phyloP scores from a whole-genome alignment of 2,113 vertebrate genomes.

The Trichechus manatus region DNA sequence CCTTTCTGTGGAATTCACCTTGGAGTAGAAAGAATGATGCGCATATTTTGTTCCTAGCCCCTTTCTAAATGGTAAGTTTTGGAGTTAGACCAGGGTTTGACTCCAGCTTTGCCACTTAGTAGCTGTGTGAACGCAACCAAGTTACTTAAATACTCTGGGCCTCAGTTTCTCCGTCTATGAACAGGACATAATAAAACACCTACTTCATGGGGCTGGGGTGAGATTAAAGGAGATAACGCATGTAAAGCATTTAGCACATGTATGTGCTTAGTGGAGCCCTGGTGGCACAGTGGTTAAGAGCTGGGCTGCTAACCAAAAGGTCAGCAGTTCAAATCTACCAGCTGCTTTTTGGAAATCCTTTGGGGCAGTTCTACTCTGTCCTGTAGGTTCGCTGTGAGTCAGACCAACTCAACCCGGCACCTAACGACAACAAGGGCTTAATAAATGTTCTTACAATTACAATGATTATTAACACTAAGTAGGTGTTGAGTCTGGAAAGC shows the following conservation, averaged over 20 bases:
- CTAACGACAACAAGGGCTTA: neutral
- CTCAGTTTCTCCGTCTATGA: neutral
- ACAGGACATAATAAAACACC: neutral
- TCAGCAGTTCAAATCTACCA: too few relatives aligned
- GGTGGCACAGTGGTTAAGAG: too few relatives aligned
- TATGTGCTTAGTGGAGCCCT: neutral
- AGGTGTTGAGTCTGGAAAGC: neutral
- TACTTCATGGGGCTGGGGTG: neutral
- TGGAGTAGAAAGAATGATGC: neutral
- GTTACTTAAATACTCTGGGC: neutral
- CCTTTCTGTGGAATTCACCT: neutral
- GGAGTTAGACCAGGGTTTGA: neutral
- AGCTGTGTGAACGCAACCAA: neutral
- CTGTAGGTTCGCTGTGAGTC: too few relatives aligned
- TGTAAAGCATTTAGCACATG: neutral
- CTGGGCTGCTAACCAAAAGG: too few relatives aligned
- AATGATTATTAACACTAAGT: neutral
- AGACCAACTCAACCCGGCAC: too few relatives aligned
- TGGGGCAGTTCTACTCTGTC: too few relatives aligned
- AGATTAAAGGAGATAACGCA: neutral
- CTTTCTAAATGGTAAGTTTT: neutral
- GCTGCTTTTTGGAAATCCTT: too few relatives aligned
- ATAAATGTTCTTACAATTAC: neutral
- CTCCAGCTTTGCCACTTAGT: neutral
- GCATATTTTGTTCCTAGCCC: rapidly evolving